Conservation (phyloP, 1,140 invertebrate genomes). For the Zaprionus taronus region DNA sequence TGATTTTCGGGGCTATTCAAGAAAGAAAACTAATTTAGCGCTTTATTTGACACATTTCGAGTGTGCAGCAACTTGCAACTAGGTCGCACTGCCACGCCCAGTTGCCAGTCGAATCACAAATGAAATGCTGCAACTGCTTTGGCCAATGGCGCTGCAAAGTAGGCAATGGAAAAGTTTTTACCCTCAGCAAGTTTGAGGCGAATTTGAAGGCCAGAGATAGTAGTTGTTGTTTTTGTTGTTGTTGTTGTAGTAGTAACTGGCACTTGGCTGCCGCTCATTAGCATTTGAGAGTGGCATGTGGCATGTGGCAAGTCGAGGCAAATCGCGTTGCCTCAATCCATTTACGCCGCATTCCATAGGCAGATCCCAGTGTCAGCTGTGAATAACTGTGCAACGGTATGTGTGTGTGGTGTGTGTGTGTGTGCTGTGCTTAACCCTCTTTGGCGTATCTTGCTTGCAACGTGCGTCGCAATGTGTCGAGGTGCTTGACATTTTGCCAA, state of each 20-base stretch:
- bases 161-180: constrained; percentile 13
- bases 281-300: constrained; percentile 58
- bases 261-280: constrained; percentile 75
- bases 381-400: background rate
- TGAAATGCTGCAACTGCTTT: constrained; percentile 39
- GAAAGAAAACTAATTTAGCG: constrained; percentile 69
- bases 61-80: constrained; percentile 52
- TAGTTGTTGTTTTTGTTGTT: no score
- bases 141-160: constrained; percentile 8
- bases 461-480: constrained; percentile 52
- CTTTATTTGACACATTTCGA: constrained; percentile 77
- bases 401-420: constrained; percentile 3
- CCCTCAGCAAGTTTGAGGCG: constrained; percentile 36
- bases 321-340: constrained; percentile 25
- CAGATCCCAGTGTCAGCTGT: background rate
- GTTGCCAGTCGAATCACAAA: constrained; percentile 50
- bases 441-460: constrained; percentile 31
- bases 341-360: constrained; percentile 27
- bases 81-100: constrained; percentile 47
- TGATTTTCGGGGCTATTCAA: constrained; percentile 38
- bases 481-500: constrained; percentile 79
- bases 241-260: constrained; percentile 43
- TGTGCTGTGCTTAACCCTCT: constrained; percentile 76
- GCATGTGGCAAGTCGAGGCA: constrained; percentile 45
- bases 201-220: constrained; percentile 45